phyloP scores from a whole-genome alignment of 2,113 vertebrate species.

The Hystrix brachyura region DNA sequence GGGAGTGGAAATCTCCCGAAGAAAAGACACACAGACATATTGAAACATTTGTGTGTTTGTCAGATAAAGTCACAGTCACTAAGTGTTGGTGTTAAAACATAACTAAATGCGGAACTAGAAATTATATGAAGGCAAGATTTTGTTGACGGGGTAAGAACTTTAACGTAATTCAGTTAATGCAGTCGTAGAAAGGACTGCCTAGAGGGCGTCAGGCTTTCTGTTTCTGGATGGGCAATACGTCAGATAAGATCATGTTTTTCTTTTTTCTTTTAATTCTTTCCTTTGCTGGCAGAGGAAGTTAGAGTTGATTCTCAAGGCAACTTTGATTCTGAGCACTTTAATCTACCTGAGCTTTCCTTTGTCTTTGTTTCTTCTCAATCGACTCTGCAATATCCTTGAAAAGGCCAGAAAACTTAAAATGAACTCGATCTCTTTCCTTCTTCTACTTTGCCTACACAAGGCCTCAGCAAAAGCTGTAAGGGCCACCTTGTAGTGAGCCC shows the following conservation, averaged over 20 bases:
- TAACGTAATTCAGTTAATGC: background rate
- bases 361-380: background rate
- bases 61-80: background rate
- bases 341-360: background rate
- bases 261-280: background rate
- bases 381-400: background rate
- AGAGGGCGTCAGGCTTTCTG: background rate
- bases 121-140: background rate
- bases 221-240: background rate
- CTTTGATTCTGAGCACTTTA: background rate
- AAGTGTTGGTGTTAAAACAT: background rate
- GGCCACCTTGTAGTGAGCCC: background rate
- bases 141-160: background rate
- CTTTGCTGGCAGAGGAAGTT: background rate
- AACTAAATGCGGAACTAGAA: background rate
- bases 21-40: background rate
- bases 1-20: background rate
- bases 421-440: background rate
- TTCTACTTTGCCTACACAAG: background rate
- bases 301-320: background rate
- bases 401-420: background rate
- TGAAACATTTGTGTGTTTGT: background rate
- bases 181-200: rapidly evolving
- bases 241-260: background rate
- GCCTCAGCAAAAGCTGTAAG: background rate